phyloP scores from a whole-genome alignment of 2,113 vertebrate genomes.

The Aptenodytes forsteri region DNA sequence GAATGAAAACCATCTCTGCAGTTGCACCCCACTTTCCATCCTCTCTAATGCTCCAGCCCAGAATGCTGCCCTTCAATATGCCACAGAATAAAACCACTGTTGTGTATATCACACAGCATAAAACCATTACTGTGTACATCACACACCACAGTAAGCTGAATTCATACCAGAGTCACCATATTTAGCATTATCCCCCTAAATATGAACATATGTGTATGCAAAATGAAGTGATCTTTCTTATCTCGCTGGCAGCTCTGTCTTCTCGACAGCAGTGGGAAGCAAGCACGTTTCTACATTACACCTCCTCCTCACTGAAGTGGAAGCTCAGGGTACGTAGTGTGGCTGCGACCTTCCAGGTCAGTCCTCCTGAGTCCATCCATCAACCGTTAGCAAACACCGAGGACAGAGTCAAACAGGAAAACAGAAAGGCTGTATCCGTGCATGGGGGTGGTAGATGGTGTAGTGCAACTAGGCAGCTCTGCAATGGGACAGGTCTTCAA shows the following conservation, averaged over 20 bases:
- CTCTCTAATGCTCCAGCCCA: background rate
- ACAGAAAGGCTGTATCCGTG: background rate
- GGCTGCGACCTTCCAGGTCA: background rate
- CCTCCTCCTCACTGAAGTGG: background rate
- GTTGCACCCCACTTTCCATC: background rate
- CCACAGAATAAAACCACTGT: background rate
- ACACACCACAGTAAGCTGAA: background rate
- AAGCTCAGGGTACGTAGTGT: background rate
- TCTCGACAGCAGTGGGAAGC: background rate
- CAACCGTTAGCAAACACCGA: background rate
- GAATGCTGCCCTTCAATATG: fast-evolving
- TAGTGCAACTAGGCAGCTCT: background rate
- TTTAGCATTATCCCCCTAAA: background rate
- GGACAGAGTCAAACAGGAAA: background rate
- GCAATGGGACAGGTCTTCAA: background rate
- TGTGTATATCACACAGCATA: background rate
- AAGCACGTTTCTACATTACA: fast-evolving
- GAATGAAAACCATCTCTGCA: slow-evolving; percentile 11
- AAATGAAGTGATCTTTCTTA: background rate
- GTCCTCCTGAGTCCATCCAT: background rate
- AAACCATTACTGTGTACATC: background rate
- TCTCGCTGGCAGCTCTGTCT: background rate
- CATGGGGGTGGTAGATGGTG: background rate
- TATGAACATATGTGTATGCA: background rate
- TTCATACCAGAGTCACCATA: background rate